These are phyloP conservation scores for Lepidurus arcticus DNA, from an alignment of 1,140 invertebrate genomes.

Conservation along the genomic window DNA sequence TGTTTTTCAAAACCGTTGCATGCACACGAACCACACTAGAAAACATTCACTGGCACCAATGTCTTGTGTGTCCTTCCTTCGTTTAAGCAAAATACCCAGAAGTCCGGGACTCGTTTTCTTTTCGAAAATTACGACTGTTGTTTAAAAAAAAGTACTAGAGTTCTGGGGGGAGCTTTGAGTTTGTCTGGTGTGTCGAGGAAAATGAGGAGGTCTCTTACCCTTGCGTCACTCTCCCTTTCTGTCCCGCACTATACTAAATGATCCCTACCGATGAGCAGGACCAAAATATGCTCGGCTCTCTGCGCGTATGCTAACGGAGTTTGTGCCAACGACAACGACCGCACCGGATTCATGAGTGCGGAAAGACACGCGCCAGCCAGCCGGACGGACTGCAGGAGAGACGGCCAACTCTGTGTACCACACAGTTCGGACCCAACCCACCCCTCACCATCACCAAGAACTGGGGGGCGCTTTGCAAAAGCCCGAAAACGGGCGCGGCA, in stretches of 20 bases:
- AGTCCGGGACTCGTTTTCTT: too few relatives aligned
- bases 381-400: neutral
- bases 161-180: too few relatives aligned
- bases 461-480: neutral
- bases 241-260: conserved; percentile 14
- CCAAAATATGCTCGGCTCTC: conserved; percentile 12
- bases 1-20: too few relatives aligned
- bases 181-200: neutral
- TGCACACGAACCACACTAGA: too few relatives aligned
- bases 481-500: neutral
- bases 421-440: neutral
- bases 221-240: conserved; percentile 18
- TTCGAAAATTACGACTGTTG: too few relatives aligned
- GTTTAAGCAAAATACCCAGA: too few relatives aligned
- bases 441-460: neutral
- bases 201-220: neutral
- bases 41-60: too few relatives aligned
- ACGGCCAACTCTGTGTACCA: neutral
- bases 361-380: conserved; percentile 16
- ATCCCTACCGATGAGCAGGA: neutral
- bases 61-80: too few relatives aligned
- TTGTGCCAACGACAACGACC: neutral
- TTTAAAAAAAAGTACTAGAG: too few relatives aligned
- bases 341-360: conserved; percentile 1
- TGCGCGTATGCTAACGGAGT: conserved; percentile 8